A percentile compares a stretch with the other conserved stretches of the same genome.
Evolutionary conservation across 2,797 vertebrate species (phyloP).

Genomic region (Lacerta agilis): DNA sequence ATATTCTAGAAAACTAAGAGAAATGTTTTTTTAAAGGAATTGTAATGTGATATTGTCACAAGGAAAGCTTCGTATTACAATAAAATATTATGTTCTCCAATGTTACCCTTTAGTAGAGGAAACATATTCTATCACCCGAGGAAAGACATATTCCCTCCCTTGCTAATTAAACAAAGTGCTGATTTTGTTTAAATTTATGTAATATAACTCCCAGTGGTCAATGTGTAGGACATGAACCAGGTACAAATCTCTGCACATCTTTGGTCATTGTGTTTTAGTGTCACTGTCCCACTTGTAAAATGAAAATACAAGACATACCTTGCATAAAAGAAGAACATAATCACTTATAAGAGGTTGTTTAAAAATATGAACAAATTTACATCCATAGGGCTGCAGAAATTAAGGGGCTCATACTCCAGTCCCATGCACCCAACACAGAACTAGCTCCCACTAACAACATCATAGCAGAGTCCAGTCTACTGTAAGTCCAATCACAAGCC

Average conservation of each 20-base stretch:
- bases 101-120: not conserved
- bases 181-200: not conserved
- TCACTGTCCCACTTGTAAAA: not conserved
- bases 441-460: not conserved
- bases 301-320: not conserved
- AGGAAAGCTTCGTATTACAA: not conserved
- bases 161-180: not conserved
- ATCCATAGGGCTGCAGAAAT: not conserved
- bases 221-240: not conserved
- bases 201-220: not conserved
- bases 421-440: not conserved
- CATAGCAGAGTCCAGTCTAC: not conserved
- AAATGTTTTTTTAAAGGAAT: slow-evolving; percentile 51
- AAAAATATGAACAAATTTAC: not conserved
- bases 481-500: not conserved
- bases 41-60: not conserved
- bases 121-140: not conserved
- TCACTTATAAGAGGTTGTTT: not conserved
- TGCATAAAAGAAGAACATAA: not conserved
- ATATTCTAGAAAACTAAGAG: slow-evolving; percentile 15
- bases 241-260: not conserved
- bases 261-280: not conserved
- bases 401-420: not conserved
- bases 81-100: not conserved
- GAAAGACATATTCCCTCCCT: not conserved